Evolutionary conservation across 2,113 vertebrate species (phyloP).

Genomic region (Xiphophorus maculatus): DNA sequence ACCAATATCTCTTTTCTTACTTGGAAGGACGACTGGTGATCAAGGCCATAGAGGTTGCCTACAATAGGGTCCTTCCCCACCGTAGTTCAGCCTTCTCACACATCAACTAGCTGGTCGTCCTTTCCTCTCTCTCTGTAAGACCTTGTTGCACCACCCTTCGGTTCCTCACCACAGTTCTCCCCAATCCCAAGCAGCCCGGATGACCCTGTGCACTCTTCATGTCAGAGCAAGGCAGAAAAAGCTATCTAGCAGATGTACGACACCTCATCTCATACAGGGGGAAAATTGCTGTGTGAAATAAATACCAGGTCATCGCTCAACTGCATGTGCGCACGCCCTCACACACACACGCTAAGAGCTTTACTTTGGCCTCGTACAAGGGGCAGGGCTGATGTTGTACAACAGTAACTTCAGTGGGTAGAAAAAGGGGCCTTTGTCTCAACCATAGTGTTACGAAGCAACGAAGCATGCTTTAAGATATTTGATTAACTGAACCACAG

Average conservation of each 20-base stretch:
- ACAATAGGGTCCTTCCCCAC: conserved; percentile 25
- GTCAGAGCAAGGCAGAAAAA: conserved; percentile 62
- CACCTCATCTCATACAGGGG: conserved; percentile 71
- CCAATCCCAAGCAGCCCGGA: conserved; percentile 41
- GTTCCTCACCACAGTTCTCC: conserved; percentile 41
- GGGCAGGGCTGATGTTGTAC: conserved; percentile 33
- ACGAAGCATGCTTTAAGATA: not conserved
- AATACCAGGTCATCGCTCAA: conserved; percentile 65
- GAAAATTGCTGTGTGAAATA: conserved; percentile 72
- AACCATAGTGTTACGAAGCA: not conserved
- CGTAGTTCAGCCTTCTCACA: conserved; percentile 38
- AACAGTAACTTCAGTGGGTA: conserved; percentile 26
- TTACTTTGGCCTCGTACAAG: conserved; percentile 41
- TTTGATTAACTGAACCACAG: not conserved
- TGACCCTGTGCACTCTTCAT: conserved; percentile 59
- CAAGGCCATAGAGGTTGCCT: conserved; percentile 38
- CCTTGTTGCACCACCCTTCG: conserved; percentile 30
- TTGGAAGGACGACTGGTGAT: conserved; percentile 50
- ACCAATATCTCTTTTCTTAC: conserved; percentile 17
- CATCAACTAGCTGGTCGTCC: conserved; percentile 17
- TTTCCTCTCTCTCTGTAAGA: not conserved
- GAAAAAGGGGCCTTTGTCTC: conserved; percentile 2
- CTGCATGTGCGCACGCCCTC: not conserved
- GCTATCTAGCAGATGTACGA: conserved; percentile 75
- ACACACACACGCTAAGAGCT: not conserved